Conservation (phyloP, 2,113 vertebrate genomes). For the Odobenus rosmarus region DNA sequence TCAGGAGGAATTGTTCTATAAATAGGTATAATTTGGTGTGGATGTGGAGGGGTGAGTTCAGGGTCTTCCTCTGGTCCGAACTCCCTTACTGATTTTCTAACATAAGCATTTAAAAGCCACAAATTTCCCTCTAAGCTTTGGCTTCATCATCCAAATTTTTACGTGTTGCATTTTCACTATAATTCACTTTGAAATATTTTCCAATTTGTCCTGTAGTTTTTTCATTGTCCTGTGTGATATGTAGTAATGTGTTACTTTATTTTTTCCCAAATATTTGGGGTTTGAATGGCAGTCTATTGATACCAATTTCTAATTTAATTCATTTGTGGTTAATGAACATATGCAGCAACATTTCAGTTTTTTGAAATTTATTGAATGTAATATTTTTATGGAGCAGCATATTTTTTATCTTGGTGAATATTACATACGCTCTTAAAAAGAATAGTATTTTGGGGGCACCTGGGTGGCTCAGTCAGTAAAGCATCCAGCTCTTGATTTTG, state of each 20-base stretch:
- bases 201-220: background rate
- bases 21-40: background rate
- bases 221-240: background rate
- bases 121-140: background rate
- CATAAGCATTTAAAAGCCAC: background rate
- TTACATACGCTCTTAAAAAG: background rate
- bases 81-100: background rate
- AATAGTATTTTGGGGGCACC: background rate
- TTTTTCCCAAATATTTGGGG: background rate
- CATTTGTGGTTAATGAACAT: background rate
- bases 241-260: background rate
- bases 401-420: background rate
- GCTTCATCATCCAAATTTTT: background rate
- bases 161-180: background rate
- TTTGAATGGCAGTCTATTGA: background rate
- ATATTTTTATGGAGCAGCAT: background rate
- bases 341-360: background rate
- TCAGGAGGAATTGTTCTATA: background rate
- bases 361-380: background rate
- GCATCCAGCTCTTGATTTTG: background rate
- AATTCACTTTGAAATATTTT: background rate
- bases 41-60: background rate
- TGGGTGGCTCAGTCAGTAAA: background rate
- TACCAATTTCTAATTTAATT: slow-evolving; percentile 24
- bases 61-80: background rate